Evolutionary conservation across 1,140 invertebrate genomes (phyloP).

Genomic region (Aleiodes sp.): DNA sequence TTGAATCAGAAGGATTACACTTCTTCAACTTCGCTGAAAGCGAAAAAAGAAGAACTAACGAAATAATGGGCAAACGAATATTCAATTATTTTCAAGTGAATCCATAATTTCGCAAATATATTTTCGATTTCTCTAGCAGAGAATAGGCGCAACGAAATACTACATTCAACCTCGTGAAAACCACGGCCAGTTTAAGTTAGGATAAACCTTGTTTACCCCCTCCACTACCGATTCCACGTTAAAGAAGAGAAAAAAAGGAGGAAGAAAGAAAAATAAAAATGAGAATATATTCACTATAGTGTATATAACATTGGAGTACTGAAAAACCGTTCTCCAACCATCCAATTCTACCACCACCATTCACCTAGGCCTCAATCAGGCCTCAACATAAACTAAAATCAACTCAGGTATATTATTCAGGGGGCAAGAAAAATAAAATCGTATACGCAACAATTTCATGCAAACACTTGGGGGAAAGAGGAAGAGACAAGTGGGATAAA

Average conservation of each 20-base stretch:
- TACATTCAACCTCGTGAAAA: slow-evolving; percentile 17
- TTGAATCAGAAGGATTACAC: no score
- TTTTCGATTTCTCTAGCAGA: background rate
- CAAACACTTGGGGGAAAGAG: background rate
- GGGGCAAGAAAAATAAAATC: no score
- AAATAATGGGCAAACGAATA: no score
- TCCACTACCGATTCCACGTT: slow-evolving; percentile 10
- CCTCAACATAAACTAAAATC: background rate
- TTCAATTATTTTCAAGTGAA: no score
- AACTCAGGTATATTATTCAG: background rate
- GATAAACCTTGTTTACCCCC: slow-evolving; percentile 9
- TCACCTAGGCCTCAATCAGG: slow-evolving; percentile 17
- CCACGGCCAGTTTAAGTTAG: slow-evolving; percentile 5
- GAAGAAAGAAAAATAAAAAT: background rate
- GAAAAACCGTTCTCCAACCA: slow-evolving; percentile 15
- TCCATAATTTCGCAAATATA: no score
- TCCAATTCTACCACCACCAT: slow-evolving; percentile 8
- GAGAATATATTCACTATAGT: background rate
- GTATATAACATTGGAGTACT: slow-evolving; percentile 11
- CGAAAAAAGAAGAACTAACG: no score
- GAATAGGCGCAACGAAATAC: background rate
- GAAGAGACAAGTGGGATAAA: slow-evolving; percentile 10
- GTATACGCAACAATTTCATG: slow-evolving; percentile 6
- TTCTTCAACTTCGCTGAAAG: no score
- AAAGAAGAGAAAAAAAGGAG: no score